Base-by-base conservation (phyloP, 1,140 invertebrate species). In the Paralvinella palmiformis region DNA sequence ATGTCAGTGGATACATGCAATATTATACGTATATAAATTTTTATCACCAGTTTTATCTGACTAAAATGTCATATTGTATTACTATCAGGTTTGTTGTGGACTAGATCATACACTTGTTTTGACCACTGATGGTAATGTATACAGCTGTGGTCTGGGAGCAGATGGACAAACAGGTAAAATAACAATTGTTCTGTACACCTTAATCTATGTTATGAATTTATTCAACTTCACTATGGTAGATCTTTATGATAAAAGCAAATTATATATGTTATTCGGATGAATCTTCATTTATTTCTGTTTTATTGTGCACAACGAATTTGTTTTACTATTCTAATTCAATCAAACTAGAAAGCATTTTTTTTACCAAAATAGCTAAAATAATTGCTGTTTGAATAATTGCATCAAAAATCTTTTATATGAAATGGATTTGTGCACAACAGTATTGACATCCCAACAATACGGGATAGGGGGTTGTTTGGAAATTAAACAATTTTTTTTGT, bases 141-240 rank as follows among this genome's bases (percentile, higher is more conserved):
- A 87, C 74, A 85, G 88, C 15, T 97, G 92, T 83, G 95, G 95
- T 1, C 92, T 93, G 88, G 90, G 94, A 27, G 89, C 92, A 1
- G 94, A 97, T 83, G 95, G 95, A 2, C 95, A 98, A 83, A 94
- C 92, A 1, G 94, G 94, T 48, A 79, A 88, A 41, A 22, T 31
- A 58, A 29, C 17, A 41, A 17, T 31, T 37, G 37, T 41, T 13
- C 10, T 32, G 22, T 17, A 33, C 13, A 22, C 13, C 24, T 6
- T n/a, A 50, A 4, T n/a, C 48, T n/a, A 31, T 20, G 35, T 33
- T 32, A 15, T 2, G 13, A 24, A 2, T 10, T 20, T n/a, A 48
- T 24, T 22, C 22, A 56, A 4, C 3, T 2, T 3, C 53, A 24
- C 17, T 22, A 4, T 22, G 31, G 22, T 56, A 27, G 5, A 33